Evolutionary conservation across 2,888 invertebrate species (phyloP), one percentile per base, ranked within the genome.

Genomic region (Phorcus lineatus): DNA sequence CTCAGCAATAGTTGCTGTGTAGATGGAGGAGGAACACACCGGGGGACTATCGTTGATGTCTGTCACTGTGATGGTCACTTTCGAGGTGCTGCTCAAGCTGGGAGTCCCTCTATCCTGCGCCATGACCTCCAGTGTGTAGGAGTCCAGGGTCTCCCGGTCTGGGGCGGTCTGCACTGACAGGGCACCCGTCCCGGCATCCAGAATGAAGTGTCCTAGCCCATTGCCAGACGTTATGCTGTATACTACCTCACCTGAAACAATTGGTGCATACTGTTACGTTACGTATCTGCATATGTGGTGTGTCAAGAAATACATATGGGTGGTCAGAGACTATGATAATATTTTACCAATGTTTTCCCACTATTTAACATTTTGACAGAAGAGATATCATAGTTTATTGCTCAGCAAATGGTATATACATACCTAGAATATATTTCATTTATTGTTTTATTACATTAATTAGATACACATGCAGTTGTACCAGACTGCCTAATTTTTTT

Each of bases 71-170:
- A 91, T 84, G 24, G 83, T 85, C 9, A 89, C 85, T 0, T 86
- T 97, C 81, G 97, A 95, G 3, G 97, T 97, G 85, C 97, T 97
- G 40, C 97, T 97, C 66, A 98, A 94, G 78, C 96, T 95, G 9
- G 82, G 81, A 0, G 77, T 82, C 0, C 89, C 90, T n/a, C 81
- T 81, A 81, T 91, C 91, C 36, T 80, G 74, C 1, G 88, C 90
- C 70, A 82, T 79, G 4, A 91, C 81, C 2, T 83, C 81, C 0
- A 91, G 79, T 7, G 84, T 83, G 81, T 88, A 91, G 3, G 78
- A 70, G 0, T 76, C 47, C 47, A 84, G 82, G 0, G 84, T 83
- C 78, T 91, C 91, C 54, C 89, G 82, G 82, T 91, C 88, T 74
- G 90, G 86, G 9, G 82, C 76, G 9, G 79, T 54, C 79, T 86